A percentile compares a stretch with the other conserved stretches of the same genome.
Conservation (phyloP, 2,797 vertebrate species). For the Paguma larvata region DNA sequence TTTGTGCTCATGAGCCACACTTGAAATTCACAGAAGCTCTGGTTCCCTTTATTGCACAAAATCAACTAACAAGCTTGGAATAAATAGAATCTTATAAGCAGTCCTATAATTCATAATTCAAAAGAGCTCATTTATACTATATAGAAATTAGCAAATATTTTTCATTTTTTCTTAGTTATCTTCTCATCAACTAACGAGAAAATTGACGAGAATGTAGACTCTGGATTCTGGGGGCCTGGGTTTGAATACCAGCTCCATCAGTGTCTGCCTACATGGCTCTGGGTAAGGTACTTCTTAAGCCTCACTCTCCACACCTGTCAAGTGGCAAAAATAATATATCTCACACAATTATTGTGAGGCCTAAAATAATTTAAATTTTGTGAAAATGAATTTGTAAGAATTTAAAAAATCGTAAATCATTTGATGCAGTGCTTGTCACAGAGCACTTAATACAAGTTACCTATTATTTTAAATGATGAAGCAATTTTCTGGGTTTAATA, state of each 20-base stretch:
- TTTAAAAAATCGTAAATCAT: not conserved
- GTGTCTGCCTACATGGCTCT: not conserved
- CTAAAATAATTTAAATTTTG: not conserved
- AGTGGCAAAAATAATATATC: not conserved
- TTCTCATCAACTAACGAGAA: not conserved
- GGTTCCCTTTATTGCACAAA: not conserved
- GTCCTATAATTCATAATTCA: not conserved
- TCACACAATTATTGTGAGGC: not conserved
- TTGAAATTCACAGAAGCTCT: not conserved
- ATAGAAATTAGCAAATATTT: slow-evolving; percentile 34
- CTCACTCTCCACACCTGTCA: not conserved
- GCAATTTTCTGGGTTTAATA: slow-evolving; percentile 44
- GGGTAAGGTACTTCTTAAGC: not conserved
- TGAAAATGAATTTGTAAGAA: not conserved
- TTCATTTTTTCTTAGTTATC: not conserved
- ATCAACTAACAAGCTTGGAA: not conserved
- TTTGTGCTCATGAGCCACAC: not conserved
- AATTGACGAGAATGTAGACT: not conserved
- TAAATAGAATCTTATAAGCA: slow-evolving; percentile 13
- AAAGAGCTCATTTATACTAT: not conserved
- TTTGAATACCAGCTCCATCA: not conserved
- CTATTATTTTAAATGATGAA: slow-evolving; percentile 46
- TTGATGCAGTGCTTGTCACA: not conserved
- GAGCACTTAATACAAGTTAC: not conserved
- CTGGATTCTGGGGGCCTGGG: not conserved